Percentiles rank a stretch among this genome's conserved stretches.
Conservation (phyloP, 2,888 invertebrate species). For the Cataglyphis rosenhaueri region DNA sequence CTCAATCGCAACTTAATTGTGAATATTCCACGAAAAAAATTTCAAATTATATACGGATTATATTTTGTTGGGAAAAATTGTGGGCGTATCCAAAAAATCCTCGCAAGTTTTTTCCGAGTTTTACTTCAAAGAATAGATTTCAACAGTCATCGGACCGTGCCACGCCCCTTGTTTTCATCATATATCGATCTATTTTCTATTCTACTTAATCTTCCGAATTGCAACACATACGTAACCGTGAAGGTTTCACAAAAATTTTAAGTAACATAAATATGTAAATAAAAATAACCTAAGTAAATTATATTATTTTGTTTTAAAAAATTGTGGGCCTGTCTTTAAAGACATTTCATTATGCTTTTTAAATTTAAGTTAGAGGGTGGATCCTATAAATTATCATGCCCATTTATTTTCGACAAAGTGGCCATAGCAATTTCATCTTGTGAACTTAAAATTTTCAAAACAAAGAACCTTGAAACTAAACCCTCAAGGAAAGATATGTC, state of each 20-base stretch:
- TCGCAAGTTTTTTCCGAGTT: conserved; percentile 22
- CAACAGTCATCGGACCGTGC: conserved; percentile 53
- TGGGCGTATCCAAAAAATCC: background rate
- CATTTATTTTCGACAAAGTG: background rate
- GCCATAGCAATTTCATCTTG: conserved; percentile 33
- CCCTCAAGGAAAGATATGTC: conserved; percentile 57
- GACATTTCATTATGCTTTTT: background rate
- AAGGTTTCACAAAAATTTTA: background rate
- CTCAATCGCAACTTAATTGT: background rate
- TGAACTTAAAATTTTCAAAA: conserved; percentile 64
- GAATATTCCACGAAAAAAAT: background rate
- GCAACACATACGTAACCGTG: background rate
- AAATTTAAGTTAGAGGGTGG: background rate
- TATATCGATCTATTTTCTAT: conserved; percentile 66
- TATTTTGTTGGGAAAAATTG: conserved; percentile 9
- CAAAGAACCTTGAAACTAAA: conserved; percentile 63
- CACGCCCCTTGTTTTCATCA: conserved; percentile 78
- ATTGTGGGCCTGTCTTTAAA: background rate
- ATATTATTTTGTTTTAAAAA: background rate
- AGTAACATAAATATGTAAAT: background rate
- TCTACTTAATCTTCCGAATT: background rate
- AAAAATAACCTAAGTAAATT: background rate
- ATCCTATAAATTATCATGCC: background rate
- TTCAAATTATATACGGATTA: conserved; percentile 3
- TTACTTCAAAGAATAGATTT: background rate